A percentile compares a stretch with the other conserved stretches of the same genome.
Conservation (phyloP, 2,797 vertebrate genomes). For the Melanotaenia pygmaea region DNA sequence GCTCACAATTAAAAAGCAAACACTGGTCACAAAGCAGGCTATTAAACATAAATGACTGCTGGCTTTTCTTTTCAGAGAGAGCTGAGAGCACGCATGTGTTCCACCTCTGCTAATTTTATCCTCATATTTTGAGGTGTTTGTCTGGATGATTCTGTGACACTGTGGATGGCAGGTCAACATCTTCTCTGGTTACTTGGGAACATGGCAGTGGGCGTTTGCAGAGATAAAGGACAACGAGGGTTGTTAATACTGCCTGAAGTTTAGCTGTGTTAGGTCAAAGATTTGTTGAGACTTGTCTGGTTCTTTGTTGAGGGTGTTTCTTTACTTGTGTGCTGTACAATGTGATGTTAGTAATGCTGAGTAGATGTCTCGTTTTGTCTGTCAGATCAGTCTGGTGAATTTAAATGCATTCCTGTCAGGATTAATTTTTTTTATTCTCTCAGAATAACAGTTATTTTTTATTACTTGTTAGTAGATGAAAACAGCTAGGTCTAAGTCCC, state of each 20-base stretch:
- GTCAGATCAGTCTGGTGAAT: too few relatives aligned
- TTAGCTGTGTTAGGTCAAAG: conserved; percentile 16
- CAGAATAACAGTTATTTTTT: neutral
- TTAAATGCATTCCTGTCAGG: too few relatives aligned
- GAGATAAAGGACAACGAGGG: conserved; percentile 26
- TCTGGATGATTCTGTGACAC: conserved; percentile 37
- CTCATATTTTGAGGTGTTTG: conserved; percentile 19
- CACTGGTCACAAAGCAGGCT: conserved; percentile 19
- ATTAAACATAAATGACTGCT: conserved; percentile 13
- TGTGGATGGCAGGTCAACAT: conserved; percentile 39
- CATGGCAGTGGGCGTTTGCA: conserved; percentile 24
- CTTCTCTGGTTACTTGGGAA: conserved; percentile 55
- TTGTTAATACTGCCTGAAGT: conserved; percentile 9
- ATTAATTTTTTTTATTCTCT: neutral
- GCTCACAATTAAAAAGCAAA: conserved; percentile 40
- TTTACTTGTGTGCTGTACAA: neutral
- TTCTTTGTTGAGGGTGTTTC: neutral
- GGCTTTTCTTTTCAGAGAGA: conserved; percentile 24
- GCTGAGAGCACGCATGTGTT: conserved; percentile 18
- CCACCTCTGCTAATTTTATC: conserved; percentile 43
- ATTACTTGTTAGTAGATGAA: neutral
- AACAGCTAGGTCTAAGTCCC: neutral
- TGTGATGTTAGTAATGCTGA: neutral
- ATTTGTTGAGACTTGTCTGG: conserved; percentile 5
- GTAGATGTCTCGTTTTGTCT: neutral